Conservation (phyloP, 2,888 invertebrate species). For the Epinotia nisella region DNA sequence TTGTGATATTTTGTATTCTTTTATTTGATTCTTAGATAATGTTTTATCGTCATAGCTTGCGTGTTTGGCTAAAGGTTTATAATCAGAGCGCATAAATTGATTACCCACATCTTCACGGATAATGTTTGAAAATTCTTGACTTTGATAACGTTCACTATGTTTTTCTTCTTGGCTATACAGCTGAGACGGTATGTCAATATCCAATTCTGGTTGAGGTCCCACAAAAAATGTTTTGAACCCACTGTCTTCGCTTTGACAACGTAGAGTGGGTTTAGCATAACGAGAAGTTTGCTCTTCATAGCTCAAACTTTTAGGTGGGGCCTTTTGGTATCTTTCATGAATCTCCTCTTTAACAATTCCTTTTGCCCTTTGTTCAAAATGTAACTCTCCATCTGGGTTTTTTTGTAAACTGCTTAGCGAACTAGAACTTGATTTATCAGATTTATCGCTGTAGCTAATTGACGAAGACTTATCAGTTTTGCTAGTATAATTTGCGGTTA, state of each 20-base stretch:
- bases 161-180: constrained; percentile 87
- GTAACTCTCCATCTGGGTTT: constrained; percentile 71
- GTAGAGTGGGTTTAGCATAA: constrained; percentile 78
- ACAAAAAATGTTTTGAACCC: constrained; percentile 74
- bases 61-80: constrained; percentile 86
- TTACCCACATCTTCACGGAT: constrained; percentile 70
- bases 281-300: constrained; percentile 78
- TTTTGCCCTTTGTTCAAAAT: constrained; percentile 72
- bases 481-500: constrained; percentile 65
- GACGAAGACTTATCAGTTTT: constrained; percentile 80
- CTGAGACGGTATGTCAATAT: constrained; percentile 83
- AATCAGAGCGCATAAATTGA: constrained; percentile 81
- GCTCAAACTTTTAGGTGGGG: constrained; percentile 79
- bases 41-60: constrained; percentile 88
- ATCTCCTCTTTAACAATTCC: constrained; percentile 64
- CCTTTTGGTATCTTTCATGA: constrained; percentile 73
- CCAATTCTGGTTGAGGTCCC: constrained; percentile 81
- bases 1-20: constrained; percentile 85
- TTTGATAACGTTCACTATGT: constrained; percentile 86
- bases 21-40: constrained; percentile 86
- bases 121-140: constrained; percentile 86
- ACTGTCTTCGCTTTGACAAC: constrained; percentile 86
- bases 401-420: constrained; percentile 80
- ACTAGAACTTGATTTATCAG: constrained; percentile 82
- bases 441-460: constrained; percentile 81